Evolutionary conservation across 2,888 invertebrate genomes (phyloP).

Genomic region (Eurytoma californica): DNA sequence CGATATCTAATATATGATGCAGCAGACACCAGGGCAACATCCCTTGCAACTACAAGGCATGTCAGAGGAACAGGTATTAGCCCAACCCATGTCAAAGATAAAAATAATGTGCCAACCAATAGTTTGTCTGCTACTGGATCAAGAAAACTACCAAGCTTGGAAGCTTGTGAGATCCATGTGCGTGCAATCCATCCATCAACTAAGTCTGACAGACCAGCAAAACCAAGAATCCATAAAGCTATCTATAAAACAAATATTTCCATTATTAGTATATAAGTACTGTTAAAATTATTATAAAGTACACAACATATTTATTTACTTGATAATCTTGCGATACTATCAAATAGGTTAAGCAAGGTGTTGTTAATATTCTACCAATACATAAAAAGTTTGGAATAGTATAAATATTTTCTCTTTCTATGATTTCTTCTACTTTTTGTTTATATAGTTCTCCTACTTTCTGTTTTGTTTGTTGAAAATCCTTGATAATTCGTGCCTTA

Average conservation of each 20-base stretch:
- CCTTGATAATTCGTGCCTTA: conserved; percentile 64
- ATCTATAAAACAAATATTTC: conserved; percentile 68
- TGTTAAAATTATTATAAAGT: not conserved
- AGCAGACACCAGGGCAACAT: conserved; percentile 87
- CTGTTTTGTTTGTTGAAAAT: conserved; percentile 76
- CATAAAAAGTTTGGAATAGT: conserved; percentile 96
- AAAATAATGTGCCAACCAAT: conserved; percentile 90
- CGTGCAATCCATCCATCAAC: conserved; percentile 98
- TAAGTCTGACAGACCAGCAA: conserved; percentile 94
- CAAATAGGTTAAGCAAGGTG: conserved; percentile 93
- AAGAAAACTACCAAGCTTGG: conserved; percentile 94
- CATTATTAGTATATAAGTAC: not conserved
- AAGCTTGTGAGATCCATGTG: conserved; percentile 92
- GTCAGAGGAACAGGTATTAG: conserved; percentile 90
- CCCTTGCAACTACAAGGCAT: conserved; percentile 88
- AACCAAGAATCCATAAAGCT: conserved; percentile 87
- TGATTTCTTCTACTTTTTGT: conserved; percentile 85
- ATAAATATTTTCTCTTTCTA: conserved; percentile 91
- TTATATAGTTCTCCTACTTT: conserved; percentile 81
- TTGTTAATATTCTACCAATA: conserved; percentile 87
- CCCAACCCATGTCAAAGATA: conserved; percentile 89
- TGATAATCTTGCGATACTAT: conserved; percentile 89
- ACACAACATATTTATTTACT: conserved; percentile 60
- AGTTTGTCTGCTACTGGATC: conserved; percentile 99
- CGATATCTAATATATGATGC: conserved; percentile 94